Evolutionary conservation across 2,797 vertebrate genomes (phyloP).

Genomic region (Parotocinclus haroldoi): DNA sequence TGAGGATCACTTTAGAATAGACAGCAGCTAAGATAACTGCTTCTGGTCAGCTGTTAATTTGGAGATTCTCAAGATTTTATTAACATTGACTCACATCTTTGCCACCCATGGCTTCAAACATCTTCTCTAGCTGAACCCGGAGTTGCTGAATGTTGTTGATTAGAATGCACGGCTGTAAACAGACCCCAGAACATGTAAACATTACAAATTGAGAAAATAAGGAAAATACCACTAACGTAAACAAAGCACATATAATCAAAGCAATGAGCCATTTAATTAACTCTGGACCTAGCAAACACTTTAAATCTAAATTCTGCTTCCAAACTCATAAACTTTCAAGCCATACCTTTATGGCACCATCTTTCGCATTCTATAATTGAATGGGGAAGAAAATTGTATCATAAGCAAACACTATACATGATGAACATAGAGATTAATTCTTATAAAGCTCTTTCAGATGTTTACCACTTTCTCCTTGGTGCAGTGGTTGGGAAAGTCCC

Average conservation of each 20-base stretch:
- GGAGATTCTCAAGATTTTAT: slow-evolving; percentile 12
- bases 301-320: too few species aligned
- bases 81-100: slow-evolving; percentile 79
- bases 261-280: not conserved
- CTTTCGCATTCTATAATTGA: slow-evolving; percentile 47
- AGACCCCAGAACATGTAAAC: not conserved
- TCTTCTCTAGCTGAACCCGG: slow-evolving; percentile 95
- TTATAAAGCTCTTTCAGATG: slow-evolving; percentile 17
- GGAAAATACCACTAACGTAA: not conserved
- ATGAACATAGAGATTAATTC: not conserved
- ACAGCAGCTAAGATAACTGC: not conserved
- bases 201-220: not conserved
- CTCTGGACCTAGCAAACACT: too few species aligned
- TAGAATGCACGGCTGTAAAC: slow-evolving; percentile 88
- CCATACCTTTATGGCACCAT: slow-evolving; percentile 46
- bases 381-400: slow-evolving; percentile 6
- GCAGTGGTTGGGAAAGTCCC: slow-evolving; percentile 90
- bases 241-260: not conserved
- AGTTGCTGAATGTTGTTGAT: slow-evolving; percentile 99
- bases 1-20: too few species aligned
- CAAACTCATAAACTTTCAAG: not conserved
- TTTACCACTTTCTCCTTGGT: slow-evolving; percentile 94
- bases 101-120: slow-evolving; percentile 98
- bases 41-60: not conserved
- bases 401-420: not conserved